These are phyloP conservation scores for Nymphicus hollandicus DNA, from an alignment of 2,113 vertebrate genomes.

Conservation along the genomic window DNA sequence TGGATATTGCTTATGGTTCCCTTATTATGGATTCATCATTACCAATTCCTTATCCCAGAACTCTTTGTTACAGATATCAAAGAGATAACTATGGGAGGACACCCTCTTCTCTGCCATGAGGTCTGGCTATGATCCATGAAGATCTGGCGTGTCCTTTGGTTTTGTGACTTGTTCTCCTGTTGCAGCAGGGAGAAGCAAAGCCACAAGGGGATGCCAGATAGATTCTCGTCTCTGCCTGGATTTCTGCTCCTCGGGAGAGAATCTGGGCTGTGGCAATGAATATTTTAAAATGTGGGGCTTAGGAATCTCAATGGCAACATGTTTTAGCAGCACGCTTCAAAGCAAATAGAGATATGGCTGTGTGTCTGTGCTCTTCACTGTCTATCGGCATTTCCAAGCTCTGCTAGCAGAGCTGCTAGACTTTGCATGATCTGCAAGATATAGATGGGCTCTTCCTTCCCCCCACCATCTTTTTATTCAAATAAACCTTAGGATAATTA, in stretches of 20 bases:
- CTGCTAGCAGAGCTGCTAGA: slow-evolving; percentile 30
- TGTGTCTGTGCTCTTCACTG: slow-evolving; percentile 26
- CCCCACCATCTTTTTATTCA: slow-evolving; percentile 24
- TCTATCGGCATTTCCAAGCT: slow-evolving; percentile 19
- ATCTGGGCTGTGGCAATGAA: slow-evolving; percentile 51
- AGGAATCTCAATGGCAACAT: slow-evolving; percentile 51
- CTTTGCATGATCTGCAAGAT: slow-evolving; percentile 31
- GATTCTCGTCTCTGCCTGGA: neutral
- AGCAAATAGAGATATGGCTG: slow-evolving; percentile 42
- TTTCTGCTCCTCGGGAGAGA: slow-evolving; percentile 26
- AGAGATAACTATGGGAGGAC: neutral
- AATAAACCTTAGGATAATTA: slow-evolving; percentile 49
- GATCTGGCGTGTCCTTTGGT: neutral
- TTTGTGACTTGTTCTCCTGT: neutral
- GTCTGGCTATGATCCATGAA: neutral
- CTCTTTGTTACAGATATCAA: neutral
- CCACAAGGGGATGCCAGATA: slow-evolving; percentile 65
- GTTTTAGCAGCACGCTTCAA: slow-evolving; percentile 25
- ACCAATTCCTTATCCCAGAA: neutral
- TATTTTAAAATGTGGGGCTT: slow-evolving; percentile 53
- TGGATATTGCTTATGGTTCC: neutral
- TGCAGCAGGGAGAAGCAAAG: slow-evolving; percentile 18
- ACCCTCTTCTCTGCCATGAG: neutral
- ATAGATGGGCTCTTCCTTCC: neutral
- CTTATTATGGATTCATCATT: neutral